Evolutionary conservation across 2,797 vertebrate genomes (phyloP), one percentile per base, ranked within the genome.

Genomic region (Champsocephalus esox): DNA sequence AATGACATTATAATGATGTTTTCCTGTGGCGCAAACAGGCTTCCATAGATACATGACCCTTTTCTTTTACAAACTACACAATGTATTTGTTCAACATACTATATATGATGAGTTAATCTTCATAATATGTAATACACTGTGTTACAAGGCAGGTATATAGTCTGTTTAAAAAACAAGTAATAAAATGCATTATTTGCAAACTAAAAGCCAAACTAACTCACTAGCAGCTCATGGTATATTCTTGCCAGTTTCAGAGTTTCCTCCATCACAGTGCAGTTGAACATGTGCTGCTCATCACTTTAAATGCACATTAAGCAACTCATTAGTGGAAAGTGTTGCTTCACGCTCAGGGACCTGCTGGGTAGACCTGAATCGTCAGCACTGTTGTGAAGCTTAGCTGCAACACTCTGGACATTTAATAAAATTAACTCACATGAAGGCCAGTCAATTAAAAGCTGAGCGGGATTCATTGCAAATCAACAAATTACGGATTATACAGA

Each of bases 251-350:
- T 58, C 14, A 71, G 76, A 16, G 32, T 9, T 61, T 45, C 43
- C 28, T 70, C 69, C 76, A 77, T 78, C 75, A 71, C 54, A 52
- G 66, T 24, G 38, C 69, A 82, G 82, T 80, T 77, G 79, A 85
- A 75, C 81, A 80, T 73, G 70, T 4, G 45, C 61, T 63, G 66
- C 61, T 82, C 65, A 78, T 88, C 70, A 77, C 51, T 84, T 84
- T 81, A 85, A 82, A 80, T 55, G 57, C 61, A 79, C 72, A 88
- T 90, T 88, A 87, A 73, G 75, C 68, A 61, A 59, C 86, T 87
- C 87, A 92, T 91, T 86, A 85, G 65, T 48, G 9, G 3, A 70
- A 73, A 79, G 76, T 77, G 54, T 87, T 83, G 80, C 70, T 71
- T 55, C 34, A 49, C 75, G 77, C 76, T 70, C 54, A 0, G 82